A percentile compares a stretch with the other conserved stretches of the same genome.
Conservation (phyloP, 2,113 vertebrate species). For the Neotoma lepida region DNA sequence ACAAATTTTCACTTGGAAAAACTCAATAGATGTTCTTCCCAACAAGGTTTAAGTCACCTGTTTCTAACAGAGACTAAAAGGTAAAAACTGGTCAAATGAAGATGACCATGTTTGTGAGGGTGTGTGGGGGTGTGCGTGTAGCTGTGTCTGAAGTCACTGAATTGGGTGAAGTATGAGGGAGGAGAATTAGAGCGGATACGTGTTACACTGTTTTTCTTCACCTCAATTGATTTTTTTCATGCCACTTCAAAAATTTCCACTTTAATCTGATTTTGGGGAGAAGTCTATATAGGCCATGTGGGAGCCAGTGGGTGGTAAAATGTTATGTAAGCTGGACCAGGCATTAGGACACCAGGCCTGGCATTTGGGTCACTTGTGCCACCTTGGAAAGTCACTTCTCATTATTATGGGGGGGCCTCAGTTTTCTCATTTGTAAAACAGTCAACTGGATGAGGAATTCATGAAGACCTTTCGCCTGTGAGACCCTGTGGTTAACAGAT, state of each 20-base stretch:
- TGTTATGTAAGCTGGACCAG: not conserved
- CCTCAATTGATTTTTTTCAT: not conserved
- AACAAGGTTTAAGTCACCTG: not conserved
- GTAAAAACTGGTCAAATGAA: not conserved
- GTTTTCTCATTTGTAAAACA: constrained; percentile 82
- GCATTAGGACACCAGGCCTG: not conserved
- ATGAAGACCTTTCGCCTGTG: constrained; percentile 8
- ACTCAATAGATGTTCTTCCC: not conserved
- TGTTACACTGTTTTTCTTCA: not conserved
- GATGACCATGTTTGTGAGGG: not conserved
- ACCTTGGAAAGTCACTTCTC: constrained; percentile 70
- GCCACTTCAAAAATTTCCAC: not conserved
- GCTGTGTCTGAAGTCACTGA: not conserved
- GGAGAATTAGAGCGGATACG: no score
- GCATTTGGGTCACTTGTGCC: not conserved
- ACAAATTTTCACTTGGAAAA: constrained; percentile 10
- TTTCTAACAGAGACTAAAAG: not conserved
- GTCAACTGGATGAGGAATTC: constrained; percentile 47
- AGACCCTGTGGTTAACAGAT: not conserved
- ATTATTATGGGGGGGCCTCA: constrained; percentile 66
- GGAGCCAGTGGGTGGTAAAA: not conserved
- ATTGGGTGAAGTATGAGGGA: not conserved
- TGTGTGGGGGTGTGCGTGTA: not conserved
- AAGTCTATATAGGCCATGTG: not conserved
- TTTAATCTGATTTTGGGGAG: not conserved